Percentiles rank a stretch among this genome's conserved stretches.
Evolutionary conservation across 2,113 vertebrate genomes (phyloP).

Genomic region (Coptodon bakossiorum): DNA sequence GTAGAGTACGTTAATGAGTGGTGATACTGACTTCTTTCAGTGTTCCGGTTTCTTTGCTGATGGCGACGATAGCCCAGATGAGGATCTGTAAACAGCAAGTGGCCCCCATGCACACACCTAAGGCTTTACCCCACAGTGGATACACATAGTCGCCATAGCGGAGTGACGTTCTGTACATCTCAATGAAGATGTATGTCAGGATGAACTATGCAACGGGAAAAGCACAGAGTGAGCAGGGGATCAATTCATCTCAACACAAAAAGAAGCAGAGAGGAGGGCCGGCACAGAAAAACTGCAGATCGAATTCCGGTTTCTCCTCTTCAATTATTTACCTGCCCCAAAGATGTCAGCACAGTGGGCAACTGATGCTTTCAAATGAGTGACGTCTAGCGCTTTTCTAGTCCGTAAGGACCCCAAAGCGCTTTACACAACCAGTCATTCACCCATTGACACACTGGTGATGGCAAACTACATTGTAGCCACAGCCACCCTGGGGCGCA

Average conservation of each 20-base stretch:
- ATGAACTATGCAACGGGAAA: constrained; percentile 67
- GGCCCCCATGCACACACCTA: constrained; percentile 75
- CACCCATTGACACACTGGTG: too few species aligned
- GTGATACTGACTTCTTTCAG: constrained; percentile 72
- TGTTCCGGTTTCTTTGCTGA: constrained; percentile 74
- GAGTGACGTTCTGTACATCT: constrained; percentile 72
- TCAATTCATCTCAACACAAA: not conserved
- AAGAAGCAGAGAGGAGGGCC: not conserved
- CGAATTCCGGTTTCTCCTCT: constrained; percentile 7
- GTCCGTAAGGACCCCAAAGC: too few species aligned
- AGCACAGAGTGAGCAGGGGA: not conserved
- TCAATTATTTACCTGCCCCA: constrained; percentile 19
- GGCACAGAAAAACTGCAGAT: not conserved
- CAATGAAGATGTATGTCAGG: constrained; percentile 78
- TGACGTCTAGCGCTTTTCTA: not conserved
- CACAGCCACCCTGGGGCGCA: too few species aligned
- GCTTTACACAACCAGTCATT: too few species aligned
- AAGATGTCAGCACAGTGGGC: not conserved
- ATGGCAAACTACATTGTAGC: too few species aligned
- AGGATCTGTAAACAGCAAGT: constrained; percentile 78
- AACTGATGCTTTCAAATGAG: not conserved
- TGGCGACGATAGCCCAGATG: constrained; percentile 74
- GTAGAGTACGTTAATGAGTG: not conserved
- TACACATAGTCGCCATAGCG: constrained; percentile 71
- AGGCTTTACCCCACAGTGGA: constrained; percentile 72